phyloP scores from a whole-genome alignment of 2,113 vertebrate species.

The Pterocles orientalis region DNA sequence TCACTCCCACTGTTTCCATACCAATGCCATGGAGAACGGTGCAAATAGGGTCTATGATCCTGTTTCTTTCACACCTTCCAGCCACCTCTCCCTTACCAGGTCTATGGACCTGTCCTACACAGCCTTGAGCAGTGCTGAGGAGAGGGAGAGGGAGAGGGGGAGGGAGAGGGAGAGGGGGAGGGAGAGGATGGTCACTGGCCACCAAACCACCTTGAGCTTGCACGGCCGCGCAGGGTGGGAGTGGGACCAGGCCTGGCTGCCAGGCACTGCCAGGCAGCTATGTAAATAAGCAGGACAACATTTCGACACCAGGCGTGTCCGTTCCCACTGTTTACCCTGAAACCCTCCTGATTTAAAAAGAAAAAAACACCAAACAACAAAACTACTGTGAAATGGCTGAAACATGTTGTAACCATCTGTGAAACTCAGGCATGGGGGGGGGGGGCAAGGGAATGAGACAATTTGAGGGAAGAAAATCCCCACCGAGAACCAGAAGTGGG shows the following conservation, averaged over 20 bases:
- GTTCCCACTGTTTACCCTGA: background rate
- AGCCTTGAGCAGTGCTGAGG: background rate
- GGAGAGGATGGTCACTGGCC: background rate
- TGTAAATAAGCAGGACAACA: background rate
- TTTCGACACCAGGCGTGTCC: background rate
- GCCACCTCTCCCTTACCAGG: background rate
- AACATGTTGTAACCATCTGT: conserved; percentile 42
- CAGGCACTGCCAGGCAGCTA: background rate
- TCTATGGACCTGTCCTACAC: background rate
- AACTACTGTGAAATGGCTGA: conserved; percentile 16
- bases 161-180: no score
- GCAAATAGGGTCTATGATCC: background rate
- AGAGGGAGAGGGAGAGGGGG: background rate
- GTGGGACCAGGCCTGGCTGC: background rate
- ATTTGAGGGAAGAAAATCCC: background rate
- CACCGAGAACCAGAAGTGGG: background rate
- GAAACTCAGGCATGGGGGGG: background rate
- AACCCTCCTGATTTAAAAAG: background rate
- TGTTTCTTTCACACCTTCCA: background rate
- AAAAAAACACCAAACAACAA: background rate
- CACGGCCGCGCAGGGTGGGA: background rate
- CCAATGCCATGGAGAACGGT: fast-evolving
- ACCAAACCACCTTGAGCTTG: background rate
- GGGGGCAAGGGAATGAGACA: background rate
- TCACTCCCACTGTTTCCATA: background rate